phyloP scores from a whole-genome alignment of 2,113 vertebrate species.

The Thunnus maccoyii region DNA sequence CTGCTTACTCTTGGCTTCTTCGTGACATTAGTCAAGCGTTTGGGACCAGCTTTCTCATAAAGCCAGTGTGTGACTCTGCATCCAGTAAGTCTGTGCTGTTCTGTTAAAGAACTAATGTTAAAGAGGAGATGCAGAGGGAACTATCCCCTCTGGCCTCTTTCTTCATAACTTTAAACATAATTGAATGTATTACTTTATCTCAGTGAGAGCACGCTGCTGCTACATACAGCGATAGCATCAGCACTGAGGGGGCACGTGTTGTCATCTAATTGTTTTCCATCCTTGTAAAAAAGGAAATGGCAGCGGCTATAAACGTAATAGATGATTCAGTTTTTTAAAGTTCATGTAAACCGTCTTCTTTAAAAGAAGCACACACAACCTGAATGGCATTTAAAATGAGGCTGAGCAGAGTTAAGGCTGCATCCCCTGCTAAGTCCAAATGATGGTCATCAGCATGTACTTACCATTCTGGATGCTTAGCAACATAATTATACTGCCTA shows the following conservation, averaged over 20 bases:
- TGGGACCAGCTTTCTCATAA: conserved; percentile 2
- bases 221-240: no score
- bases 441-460: conserved; percentile 14
- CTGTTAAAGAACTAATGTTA: neutral
- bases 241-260: neutral
- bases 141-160: neutral
- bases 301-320: neutral
- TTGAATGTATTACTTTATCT: neutral
- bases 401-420: neutral
- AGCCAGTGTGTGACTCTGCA: conserved; percentile 4
- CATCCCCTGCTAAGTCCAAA: neutral
- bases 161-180: neutral
- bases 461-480: conserved; percentile 5
- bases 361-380: neutral
- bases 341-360: conserved; percentile 3
- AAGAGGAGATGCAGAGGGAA: neutral
- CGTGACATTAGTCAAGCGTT: conserved; percentile 35
- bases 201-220: no score
- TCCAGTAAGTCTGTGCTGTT: neutral
- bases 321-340: conserved; percentile 5
- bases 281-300: conserved; percentile 21
- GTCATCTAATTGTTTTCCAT: neutral
- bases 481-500: conserved; percentile 34
- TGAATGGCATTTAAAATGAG: conserved; percentile 2
- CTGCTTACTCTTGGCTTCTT: conserved; percentile 30